Base-by-base conservation (phyloP, 2,888 invertebrate species). In the Orchesella flavescens region DNA sequence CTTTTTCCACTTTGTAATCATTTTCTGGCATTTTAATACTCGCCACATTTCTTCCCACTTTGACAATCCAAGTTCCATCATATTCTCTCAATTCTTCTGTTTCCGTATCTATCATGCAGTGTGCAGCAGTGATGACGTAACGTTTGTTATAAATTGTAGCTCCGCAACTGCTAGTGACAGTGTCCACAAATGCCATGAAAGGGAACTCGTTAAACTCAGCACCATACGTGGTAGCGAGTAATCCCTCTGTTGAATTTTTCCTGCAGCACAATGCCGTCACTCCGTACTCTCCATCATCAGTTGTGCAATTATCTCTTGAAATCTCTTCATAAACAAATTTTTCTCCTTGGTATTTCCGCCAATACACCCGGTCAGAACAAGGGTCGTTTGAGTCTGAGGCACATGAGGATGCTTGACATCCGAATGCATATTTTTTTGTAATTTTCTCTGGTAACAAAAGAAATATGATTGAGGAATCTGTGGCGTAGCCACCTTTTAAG, bases 121-220 rank as follows among this genome's bases (percentile, higher is more conserved):
- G 72, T 15, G 71, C 43, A 0, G 79, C 80, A 17, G 73, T 80
- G 59, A 80, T 21, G 57, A 80, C 12, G 13, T 17, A 80, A 7
- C 24, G 9, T 19, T 65, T 63, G 57, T 80, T 80, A 57, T 80
- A 80, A 13, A 80, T 44, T 4, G 80, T 73, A 0, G 65, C 73
- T 1, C 80, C 80, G 44, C 80, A 80, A 5, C 19, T 15, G 1
- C 49, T 53, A 24, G 19, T 34, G 9, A 13, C 10, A 9, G 12
- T 12, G 49, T 49, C 49, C 3, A 49, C 2, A 5, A 13, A 10
- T 0, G 71, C 78, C 23, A 23, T 23, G 44, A 69, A 69, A 7
- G 77, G 77, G 44, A 77, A 77, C 49, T 77, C 77, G 55, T 77
- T 43, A 10, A 4, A 1, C 23, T 77, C 77, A 1, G 77, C 77